A percentile compares a stretch with the other conserved stretches of the same genome.
These are phyloP conservation scores for Clarias gariepinus DNA, from an alignment of 2,113 vertebrate species.

Conservation along the genomic window DNA sequence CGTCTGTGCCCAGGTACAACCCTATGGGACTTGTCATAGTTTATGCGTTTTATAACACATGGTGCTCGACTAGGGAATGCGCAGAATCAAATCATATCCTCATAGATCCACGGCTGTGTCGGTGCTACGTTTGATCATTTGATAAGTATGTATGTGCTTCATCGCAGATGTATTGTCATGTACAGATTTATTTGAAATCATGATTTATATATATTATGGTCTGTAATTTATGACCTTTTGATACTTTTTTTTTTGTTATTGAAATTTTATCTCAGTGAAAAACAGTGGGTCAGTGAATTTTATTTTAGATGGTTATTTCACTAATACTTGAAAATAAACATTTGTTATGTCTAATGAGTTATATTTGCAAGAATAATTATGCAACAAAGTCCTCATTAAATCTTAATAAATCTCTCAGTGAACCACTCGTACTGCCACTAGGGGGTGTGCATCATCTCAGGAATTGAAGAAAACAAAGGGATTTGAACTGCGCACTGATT, in stretches of 20 bases:
- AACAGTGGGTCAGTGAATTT: constrained; percentile 34
- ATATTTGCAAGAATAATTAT: not conserved
- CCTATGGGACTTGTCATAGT: not conserved
- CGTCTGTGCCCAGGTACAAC: not conserved
- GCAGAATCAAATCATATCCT: constrained; percentile 6
- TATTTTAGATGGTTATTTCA: constrained; percentile 35
- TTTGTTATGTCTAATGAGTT: constrained; percentile 19
- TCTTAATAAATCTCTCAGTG: not conserved
- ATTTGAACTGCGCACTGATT: not conserved
- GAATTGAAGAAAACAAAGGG: not conserved
- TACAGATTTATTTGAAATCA: constrained; percentile 75
- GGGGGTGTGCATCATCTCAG: not conserved
- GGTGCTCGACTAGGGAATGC: constrained; percentile 31
- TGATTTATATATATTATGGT: constrained; percentile 42
- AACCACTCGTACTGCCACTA: not conserved
- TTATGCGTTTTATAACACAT: not conserved
- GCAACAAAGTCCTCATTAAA: not conserved
- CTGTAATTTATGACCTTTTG: constrained; percentile 43
- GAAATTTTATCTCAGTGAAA: constrained; percentile 22
- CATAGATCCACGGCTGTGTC: constrained; percentile 49
- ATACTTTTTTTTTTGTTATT: constrained; percentile 38
- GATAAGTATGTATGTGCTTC: constrained; percentile 74
- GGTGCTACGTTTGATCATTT: constrained; percentile 69
- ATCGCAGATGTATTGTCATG: constrained; percentile 76
- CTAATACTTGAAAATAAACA: constrained; percentile 52